Percentiles rank a stretch among this genome's conserved stretches.
phyloP scores from a whole-genome alignment of 2,113 vertebrate genomes.

The Archocentrus centrarchus region DNA sequence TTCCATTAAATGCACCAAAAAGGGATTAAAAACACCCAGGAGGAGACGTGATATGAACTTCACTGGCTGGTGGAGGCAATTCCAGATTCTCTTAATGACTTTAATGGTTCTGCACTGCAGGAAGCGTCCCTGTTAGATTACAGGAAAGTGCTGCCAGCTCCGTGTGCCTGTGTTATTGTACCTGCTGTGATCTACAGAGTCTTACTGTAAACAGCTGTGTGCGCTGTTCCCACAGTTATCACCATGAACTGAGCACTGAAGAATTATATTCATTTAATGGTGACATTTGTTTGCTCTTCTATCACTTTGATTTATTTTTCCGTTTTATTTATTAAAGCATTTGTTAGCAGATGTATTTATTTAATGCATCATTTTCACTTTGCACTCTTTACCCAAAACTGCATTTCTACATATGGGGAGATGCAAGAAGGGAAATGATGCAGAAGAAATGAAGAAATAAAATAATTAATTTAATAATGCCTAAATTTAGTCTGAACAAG shows the following conservation, averaged over 20 bases:
- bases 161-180: not conserved
- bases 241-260: not conserved
- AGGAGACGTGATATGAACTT: not conserved
- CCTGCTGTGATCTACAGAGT: not conserved
- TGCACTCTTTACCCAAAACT: not conserved
- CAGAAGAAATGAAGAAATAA: not conserved
- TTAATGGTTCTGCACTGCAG: not conserved
- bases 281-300: not conserved
- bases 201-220: not conserved
- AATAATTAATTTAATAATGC: not conserved
- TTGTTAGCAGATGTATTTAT: not conserved
- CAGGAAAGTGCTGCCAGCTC: constrained; percentile 1
- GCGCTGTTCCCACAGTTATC: not conserved
- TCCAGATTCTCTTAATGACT: constrained; percentile 6
- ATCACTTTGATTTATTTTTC: not conserved
- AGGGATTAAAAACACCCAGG: constrained; percentile 8
- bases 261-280: not conserved
- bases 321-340: not conserved
- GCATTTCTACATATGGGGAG: not conserved
- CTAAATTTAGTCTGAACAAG: not conserved
- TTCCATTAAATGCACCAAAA: not conserved
- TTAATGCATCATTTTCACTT: not conserved
- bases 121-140: not conserved
- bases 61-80: not conserved
- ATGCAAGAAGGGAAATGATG: not conserved